Conservation (phyloP, 2,113 vertebrate species). For the Chaenogobius annularis region DNA sequence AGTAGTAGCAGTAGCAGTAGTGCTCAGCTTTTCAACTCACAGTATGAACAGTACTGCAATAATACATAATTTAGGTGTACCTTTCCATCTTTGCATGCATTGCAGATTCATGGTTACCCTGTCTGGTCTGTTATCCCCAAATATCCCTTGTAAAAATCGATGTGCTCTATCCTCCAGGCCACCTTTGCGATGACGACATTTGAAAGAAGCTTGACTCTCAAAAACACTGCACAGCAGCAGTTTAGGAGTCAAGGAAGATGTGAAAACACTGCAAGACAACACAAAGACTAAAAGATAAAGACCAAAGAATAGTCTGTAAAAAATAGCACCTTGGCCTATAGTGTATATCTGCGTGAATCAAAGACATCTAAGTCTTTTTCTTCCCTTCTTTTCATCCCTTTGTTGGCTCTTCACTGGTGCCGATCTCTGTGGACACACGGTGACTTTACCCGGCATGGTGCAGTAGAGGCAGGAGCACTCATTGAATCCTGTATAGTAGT, state of each 20-base stretch:
- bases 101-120: background rate
- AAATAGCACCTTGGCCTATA: conserved; percentile 30
- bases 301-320: conserved; percentile 25
- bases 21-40: no score
- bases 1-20: background rate
- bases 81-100: background rate
- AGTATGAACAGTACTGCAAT: background rate
- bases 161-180: conserved; percentile 16
- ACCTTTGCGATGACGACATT: conserved; percentile 32
- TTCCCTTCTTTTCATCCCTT: conserved; percentile 49
- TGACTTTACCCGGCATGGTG: conserved; percentile 35
- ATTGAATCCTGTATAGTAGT: conserved; percentile 1
- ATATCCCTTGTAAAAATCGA: conserved; percentile 41
- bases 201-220: conserved; percentile 45
- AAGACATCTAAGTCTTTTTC: conserved; percentile 38
- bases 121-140: conserved; percentile 17
- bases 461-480: conserved; percentile 17
- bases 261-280: conserved; percentile 31
- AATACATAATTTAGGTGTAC: background rate
- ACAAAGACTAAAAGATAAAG: conserved; percentile 28
- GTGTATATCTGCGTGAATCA: conserved; percentile 58
- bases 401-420: conserved; percentile 44
- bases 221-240: conserved; percentile 34
- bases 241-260: background rate
- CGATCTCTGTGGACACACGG: conserved; percentile 45